These are phyloP conservation scores for Lasioglossum albipes DNA, from an alignment of 1,140 invertebrate genomes.

Conservation along the genomic window DNA sequence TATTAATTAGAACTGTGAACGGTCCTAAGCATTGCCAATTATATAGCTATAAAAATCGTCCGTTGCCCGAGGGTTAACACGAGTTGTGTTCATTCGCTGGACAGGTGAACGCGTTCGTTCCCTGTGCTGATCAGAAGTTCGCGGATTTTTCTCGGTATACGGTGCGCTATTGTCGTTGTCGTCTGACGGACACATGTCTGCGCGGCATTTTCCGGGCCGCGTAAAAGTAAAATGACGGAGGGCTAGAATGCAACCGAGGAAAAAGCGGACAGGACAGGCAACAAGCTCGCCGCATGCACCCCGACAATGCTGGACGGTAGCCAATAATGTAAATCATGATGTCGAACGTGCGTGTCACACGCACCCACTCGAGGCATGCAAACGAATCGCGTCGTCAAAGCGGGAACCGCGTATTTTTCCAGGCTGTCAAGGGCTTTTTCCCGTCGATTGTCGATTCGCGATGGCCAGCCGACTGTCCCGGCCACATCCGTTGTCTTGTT, in stretches of 20 bases:
- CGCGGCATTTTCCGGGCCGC: background rate
- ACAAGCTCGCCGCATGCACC: background rate
- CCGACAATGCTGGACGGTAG: conserved; percentile 34
- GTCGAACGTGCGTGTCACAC: conserved; percentile 51
- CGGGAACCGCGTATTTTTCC: conserved; percentile 45
- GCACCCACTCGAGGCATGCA: conserved; percentile 30
- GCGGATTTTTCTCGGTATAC: too few species aligned
- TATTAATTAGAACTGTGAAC: too few species aligned
- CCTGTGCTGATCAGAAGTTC: too few species aligned
- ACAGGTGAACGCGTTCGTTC: too few species aligned
- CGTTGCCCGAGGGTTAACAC: too few species aligned
- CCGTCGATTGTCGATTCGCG: conserved; percentile 31
- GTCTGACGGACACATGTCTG: background rate
- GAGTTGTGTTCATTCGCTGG: too few species aligned
- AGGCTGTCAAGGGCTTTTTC: conserved; percentile 45
- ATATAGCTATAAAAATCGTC: too few species aligned
- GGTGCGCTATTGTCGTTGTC: too few species aligned
- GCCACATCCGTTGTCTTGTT: conserved; percentile 8
- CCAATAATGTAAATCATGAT: conserved; percentile 57
- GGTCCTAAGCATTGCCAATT: too few species aligned
- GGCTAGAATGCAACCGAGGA: background rate
- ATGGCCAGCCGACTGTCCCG: conserved; percentile 40
- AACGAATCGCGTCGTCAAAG: conserved; percentile 22
- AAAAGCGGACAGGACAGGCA: background rate
- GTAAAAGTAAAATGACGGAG: conserved; percentile 20